Conservation (phyloP, 2,113 vertebrate genomes). For the Glaucomys volans region DNA sequence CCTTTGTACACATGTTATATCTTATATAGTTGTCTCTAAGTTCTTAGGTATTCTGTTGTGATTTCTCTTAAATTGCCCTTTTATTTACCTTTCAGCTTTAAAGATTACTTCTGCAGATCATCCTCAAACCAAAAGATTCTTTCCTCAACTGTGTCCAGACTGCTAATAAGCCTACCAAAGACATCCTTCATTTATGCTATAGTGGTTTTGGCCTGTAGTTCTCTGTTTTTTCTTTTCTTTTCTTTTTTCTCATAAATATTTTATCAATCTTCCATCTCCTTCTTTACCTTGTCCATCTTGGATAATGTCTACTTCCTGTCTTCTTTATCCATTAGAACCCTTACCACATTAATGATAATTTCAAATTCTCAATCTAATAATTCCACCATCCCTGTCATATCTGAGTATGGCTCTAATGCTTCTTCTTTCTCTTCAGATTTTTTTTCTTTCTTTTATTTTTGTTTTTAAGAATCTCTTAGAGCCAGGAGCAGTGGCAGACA, state of each 20-base stretch:
- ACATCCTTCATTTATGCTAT: not conserved
- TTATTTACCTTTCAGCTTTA: not conserved
- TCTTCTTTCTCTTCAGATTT: not conserved
- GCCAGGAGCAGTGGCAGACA: too few species aligned
- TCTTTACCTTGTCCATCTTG: not conserved
- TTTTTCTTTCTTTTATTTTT: not conserved
- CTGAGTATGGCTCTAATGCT: not conserved
- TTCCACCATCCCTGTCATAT: not conserved
- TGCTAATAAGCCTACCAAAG: not conserved
- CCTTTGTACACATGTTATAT: not conserved
- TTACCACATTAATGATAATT: too few species aligned
- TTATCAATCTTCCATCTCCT: not conserved
- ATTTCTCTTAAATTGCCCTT: not conserved
- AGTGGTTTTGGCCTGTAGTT: not conserved
- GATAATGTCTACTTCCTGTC: not conserved
- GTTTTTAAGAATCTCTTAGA: not conserved
- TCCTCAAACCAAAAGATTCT: not conserved
- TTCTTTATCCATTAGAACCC: not conserved
- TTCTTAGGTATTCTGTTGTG: not conserved
- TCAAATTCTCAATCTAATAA: too few species aligned
- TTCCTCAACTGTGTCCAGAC: not conserved
- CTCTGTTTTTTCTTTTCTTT: not conserved
- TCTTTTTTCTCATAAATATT: not conserved
- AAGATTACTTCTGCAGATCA: not conserved
- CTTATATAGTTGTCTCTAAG: not conserved